Evolutionary conservation across 2,113 vertebrate genomes (phyloP), one percentile per base, ranked within the genome.

Genomic region (Tringa solitaria): DNA sequence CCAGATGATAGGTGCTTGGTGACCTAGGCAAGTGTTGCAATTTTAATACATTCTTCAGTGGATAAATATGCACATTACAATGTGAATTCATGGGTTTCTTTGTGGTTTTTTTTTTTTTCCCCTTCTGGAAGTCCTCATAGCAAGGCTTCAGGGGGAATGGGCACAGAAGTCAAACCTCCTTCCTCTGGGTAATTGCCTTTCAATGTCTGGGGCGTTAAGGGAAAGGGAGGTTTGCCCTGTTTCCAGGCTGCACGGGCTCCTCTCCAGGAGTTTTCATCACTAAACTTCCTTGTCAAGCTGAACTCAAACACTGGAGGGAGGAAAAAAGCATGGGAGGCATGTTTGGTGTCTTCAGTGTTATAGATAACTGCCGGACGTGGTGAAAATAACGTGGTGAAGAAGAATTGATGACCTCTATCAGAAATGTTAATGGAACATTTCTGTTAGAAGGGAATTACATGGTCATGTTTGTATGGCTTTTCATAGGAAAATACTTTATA

Each of bases 391-490:
- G 0, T 65, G 87, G 84, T 51, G 79, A 91, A 74, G 72, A 73
- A 67, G 45, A 82, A 90, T 17, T 84, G 54, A 94, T 84, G 41
- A 84, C 79, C 35, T 92, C 61, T 59, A 81, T 81, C 83, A 92
- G 85, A 93, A 95, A 85, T 59, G 75, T 46, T 95, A 94, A 94
- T 86, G 83, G 92, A 93, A 95, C 30, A 30, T 87, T 93, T 90
- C 80, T 92, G 70, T 92, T 95, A 76, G 89, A 89, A 48, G 65
- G 46, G 74, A 95, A 92, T 95, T 92, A 95, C 43, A 46, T 53
- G 65, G 64, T 79, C 69, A 82, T 91, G 73, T 96, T 96, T 95
- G 81, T 92, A 82, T 85, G 90, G 80, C 61, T 95, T 94, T 93
- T 84, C 65, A 37, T 59, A 79, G 45, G 87, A 82, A 93, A 95